Evolutionary conservation across 2,888 invertebrate genomes (phyloP).

Genomic region (Ptychoptera contaminata): DNA sequence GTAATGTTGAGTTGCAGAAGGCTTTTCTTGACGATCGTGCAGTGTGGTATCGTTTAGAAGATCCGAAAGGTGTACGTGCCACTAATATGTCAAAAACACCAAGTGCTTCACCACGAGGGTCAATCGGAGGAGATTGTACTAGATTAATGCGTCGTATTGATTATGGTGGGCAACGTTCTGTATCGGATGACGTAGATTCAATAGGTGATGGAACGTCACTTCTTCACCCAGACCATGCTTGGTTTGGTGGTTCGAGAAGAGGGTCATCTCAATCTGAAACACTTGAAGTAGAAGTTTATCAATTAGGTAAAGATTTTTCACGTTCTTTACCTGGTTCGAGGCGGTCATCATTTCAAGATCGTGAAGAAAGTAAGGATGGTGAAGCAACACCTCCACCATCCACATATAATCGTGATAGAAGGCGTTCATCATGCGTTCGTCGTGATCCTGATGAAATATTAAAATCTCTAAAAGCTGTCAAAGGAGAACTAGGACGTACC

Average conservation of each 20-base stretch:
- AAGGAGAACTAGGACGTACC: slow-evolving; percentile 66
- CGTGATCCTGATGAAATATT: slow-evolving; percentile 75
- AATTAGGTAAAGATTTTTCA: slow-evolving; percentile 72
- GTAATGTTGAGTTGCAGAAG: slow-evolving; percentile 46
- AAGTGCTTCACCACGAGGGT: slow-evolving; percentile 64
- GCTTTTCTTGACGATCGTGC: slow-evolving; percentile 78
- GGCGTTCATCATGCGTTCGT: slow-evolving; percentile 66
- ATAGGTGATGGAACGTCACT: slow-evolving; percentile 60
- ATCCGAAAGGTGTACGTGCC: slow-evolving; percentile 50
- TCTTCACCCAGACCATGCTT: slow-evolving; percentile 76
- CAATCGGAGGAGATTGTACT: slow-evolving; percentile 47
- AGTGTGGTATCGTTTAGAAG: slow-evolving; percentile 79
- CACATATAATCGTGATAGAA: slow-evolving; percentile 48
- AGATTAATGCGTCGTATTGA: slow-evolving; percentile 51
- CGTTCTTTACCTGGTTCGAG: slow-evolving; percentile 72
- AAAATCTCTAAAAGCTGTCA: slow-evolving; percentile 63
- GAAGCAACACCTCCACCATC: slow-evolving; percentile 33
- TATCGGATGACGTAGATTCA: slow-evolving; percentile 60
- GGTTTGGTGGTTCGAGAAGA: slow-evolving; percentile 58
- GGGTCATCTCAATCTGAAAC: slow-evolving; percentile 85
- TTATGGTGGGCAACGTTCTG: slow-evolving; percentile 58
- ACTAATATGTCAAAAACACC: slow-evolving; percentile 46
- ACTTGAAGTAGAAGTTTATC: slow-evolving; percentile 69
- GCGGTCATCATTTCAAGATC: slow-evolving; percentile 66
- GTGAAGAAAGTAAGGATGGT: slow-evolving; percentile 42